Evolutionary conservation across 2,113 vertebrate species (phyloP).

Genomic region (Spilogale gracilis): DNA sequence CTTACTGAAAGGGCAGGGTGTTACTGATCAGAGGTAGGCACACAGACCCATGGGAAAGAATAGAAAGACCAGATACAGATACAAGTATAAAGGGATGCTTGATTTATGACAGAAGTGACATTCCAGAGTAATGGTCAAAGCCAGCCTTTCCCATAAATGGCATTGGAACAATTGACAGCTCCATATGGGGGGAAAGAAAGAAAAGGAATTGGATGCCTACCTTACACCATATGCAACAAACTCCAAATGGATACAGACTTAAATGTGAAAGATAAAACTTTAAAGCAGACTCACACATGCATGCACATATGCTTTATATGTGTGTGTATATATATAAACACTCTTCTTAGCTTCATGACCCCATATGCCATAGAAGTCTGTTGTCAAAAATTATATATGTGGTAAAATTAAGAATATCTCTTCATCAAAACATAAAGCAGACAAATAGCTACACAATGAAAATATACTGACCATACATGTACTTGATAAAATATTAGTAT

Average conservation of each 20-base stretch:
- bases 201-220: not conserved
- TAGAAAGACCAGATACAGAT: not conserved
- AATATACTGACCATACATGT: not conserved
- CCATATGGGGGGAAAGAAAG: not conserved
- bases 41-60: not conserved
- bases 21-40: not conserved
- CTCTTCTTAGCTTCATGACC: not conserved
- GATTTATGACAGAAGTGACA: not conserved
- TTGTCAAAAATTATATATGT: constrained; percentile 24
- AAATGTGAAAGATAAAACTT: not conserved
- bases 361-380: not conserved
- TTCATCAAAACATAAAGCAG: not conserved
- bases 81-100: not conserved
- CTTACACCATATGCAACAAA: not conserved
- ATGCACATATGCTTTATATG: not conserved
- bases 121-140: not conserved
- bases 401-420: not conserved
- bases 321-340: not conserved
- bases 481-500: not conserved
- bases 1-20: not conserved
- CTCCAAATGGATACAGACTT: not conserved
- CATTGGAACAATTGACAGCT: not conserved
- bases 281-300: not conserved
- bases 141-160: not conserved
- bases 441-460: not conserved